Base-by-base conservation (phyloP, 2,113 vertebrate species). In the Leuciscus idus region DNA sequence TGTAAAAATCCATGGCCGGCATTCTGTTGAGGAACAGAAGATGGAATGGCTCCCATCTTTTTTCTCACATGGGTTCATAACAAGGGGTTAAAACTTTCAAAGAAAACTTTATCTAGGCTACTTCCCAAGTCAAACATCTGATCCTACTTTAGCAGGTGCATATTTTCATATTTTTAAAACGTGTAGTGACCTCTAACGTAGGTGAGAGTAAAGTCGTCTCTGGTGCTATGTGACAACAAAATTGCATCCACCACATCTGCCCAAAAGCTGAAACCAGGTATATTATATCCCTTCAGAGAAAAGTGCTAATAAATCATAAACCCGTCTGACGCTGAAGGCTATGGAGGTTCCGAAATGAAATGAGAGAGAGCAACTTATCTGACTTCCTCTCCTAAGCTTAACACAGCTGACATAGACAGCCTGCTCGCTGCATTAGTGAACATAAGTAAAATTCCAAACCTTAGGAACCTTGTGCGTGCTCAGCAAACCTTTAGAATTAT, bases 231-330 rank as follows among this genome's bases (percentile, higher is more conserved):
- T 59, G 48, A 59, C 36, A 79, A 85, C 61, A 85, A 87, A 86
- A 84, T 76, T 78, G n/a, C 59, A 83, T 82, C 75, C 52, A 74
- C 36, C 39, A 62, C 82, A 88, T 81, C 70, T 84, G 76, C 46
- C 79, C 72, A 82, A 85, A 81, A 86, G 64, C 39, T 82, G 36
- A 86, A 62, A 26, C 76, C 61, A 72, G 83, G 81, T 23, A 79
- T 21, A 75, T 52, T 84, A 66, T 61, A 33, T 30, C 68, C 33
- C 33, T n/a, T 33, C 10, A 39, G 79, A 81, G 46, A 83, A 70
- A 78, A 74, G 76, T 70, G 19, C 72, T 50, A 76, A 84, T 81
- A 86, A 83, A 89, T 88, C 30, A 84, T 39, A 84, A 86, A 78
- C 61, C 55, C 55, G 62, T 84, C 68, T 87, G 73, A 57, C 55